These are phyloP conservation scores for Cephalopholis sonnerati DNA, from an alignment of 2,113 vertebrate species.

Conservation along the genomic window DNA sequence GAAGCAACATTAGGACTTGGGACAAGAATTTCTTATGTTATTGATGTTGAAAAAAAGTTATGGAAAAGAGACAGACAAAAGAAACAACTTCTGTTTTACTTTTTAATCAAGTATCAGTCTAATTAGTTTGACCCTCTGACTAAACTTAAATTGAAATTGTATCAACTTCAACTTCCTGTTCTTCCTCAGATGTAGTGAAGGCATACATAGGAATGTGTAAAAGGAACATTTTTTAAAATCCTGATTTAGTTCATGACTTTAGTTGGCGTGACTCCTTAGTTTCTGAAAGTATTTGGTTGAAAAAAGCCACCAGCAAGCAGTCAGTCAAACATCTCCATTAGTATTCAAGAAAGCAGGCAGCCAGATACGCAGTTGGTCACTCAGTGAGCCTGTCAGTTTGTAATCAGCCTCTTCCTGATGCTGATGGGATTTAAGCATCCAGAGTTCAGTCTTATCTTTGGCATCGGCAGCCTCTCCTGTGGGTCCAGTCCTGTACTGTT, in stretches of 20 bases:
- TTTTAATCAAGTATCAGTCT: not conserved
- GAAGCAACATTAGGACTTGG: not conserved
- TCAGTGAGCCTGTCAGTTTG: conserved; percentile 53
- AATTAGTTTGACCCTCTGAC: not conserved
- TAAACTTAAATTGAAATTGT: not conserved
- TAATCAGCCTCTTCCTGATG: conserved; percentile 58
- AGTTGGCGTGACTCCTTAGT: too few relatives aligned
- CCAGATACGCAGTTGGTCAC: conserved; percentile 40
- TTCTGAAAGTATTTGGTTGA: not conserved
- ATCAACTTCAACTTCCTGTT: not conserved
- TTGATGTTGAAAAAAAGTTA: too few relatives aligned
- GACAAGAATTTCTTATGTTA: not conserved
- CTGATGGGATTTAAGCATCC: conserved; percentile 71
- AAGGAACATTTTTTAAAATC: too few relatives aligned
- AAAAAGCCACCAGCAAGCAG: not conserved
- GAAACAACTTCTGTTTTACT: not conserved
- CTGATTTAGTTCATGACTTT: not conserved
- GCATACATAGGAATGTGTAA: not conserved
- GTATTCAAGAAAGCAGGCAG: conserved; percentile 44
- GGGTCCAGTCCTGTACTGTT: conserved; percentile 52
- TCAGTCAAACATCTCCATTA: conserved; percentile 39
- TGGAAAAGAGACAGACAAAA: not conserved
- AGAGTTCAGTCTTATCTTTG: conserved; percentile 70
- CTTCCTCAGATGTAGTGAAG: not conserved
- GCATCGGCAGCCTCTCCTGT: conserved; percentile 73